Evolutionary conservation across 2,113 vertebrate genomes (phyloP), one percentile per base, ranked within the genome.

Genomic region (Triplophysa rosa): DNA sequence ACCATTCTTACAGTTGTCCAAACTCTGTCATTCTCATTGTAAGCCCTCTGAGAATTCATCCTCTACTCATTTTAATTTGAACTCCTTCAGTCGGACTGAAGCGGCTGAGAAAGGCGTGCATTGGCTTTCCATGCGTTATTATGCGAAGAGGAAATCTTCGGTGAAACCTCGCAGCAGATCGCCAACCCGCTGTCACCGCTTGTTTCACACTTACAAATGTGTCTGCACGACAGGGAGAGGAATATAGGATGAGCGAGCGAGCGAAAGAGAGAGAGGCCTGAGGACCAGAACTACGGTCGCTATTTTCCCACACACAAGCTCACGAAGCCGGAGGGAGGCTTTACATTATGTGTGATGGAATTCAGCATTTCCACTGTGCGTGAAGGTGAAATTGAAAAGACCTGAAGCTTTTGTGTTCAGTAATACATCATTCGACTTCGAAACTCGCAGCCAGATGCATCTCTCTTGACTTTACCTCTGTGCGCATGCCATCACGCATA

Each of bases 351-450:
- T 23, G 21, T 80, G 13, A 75, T 62, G 72, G 62, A 83, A 83
- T 80, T 71, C n/a, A 61, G 16, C 47, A 64, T 79, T 75, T 83
- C 73, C 64, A 59, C 71, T 17, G 66, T 42, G 40, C 78, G 42
- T 80, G 78, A 69, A 80, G 67, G 78, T 80, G 73, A 75, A 29
- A 14, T 56, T 65, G 75, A 65, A 77, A 40, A 71, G 66, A 83
- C 61, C 72, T 17, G 62, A 77, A 63, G 77, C 45, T 56, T 76
- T 76, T 80, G 47, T 76, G 71, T 59, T 68, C 70, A 74, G 19
- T 67, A 61, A 70, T 67, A 49, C 42, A 78, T 56, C 63, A 66
- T 37, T 67, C 47, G 54, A 45, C 76, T 67, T 67, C 19, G 29
- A 62, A 37, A 64, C 52, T 33, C 21, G 23, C 54, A 26, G 54